phyloP scores from a whole-genome alignment of 2,797 vertebrate species.

The Molossus alvarezi region DNA sequence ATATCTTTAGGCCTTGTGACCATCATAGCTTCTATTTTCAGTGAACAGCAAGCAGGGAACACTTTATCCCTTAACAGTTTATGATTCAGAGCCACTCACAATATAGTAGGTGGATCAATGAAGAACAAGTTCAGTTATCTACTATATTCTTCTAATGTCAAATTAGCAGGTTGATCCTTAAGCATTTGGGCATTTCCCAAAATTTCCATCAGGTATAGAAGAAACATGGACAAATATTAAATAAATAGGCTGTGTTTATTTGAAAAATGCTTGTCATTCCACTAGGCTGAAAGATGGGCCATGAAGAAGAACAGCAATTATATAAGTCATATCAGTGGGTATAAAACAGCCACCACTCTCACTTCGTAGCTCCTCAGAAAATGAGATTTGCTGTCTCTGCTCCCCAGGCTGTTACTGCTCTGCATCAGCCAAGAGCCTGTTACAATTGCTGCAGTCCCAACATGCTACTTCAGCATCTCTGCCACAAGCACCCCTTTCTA shows the following conservation, averaged over 20 bases:
- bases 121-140: constrained; percentile 12
- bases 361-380: constrained; percentile 35
- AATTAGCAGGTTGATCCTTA: constrained; percentile 50
- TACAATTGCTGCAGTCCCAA: neutral
- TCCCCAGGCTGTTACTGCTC: constrained; percentile 3
- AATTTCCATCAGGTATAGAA: constrained; percentile 51
- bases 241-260: constrained; percentile 31
- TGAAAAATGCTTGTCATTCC: constrained; percentile 68
- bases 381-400: neutral
- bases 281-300: constrained; percentile 33
- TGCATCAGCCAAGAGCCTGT: neutral
- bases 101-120: neutral
- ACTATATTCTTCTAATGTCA: constrained; percentile 43
- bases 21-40: neutral
- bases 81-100: neutral
- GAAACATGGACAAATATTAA: constrained; percentile 43
- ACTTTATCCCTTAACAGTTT: constrained; percentile 30
- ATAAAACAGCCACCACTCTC: neutral
- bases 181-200: constrained; percentile 6
- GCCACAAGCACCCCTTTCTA: neutral
- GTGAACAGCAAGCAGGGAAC: neutral
- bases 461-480: neutral
- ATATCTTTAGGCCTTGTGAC: constrained; percentile 4
- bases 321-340: neutral
- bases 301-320: neutral